phyloP scores from a whole-genome alignment of 64 coral and sea anemone species.

The Trachythela sp. region DNA sequence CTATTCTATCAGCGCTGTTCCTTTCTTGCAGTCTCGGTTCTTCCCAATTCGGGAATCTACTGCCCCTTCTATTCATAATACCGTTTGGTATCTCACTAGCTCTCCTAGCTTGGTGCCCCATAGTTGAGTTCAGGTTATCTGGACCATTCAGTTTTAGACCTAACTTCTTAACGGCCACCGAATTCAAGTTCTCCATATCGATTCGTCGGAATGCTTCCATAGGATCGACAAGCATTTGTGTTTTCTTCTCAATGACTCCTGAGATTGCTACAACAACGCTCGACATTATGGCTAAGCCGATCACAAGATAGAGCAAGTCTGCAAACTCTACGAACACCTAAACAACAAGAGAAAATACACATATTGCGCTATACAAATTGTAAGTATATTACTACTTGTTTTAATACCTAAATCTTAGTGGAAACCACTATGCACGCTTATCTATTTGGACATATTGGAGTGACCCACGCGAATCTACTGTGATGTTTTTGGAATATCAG shows the following conservation, averaged over 20 bases:
- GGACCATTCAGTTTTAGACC: conserved; percentile 75
- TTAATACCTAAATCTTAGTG: too few species aligned
- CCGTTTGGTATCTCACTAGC: neutral
- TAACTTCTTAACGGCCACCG: conserved; percentile 75
- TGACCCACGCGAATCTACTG: too few species aligned
- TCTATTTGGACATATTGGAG: too few species aligned
- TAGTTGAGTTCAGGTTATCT: neutral
- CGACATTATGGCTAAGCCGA: conserved; percentile 97
- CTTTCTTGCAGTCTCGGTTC: neutral
- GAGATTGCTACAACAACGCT: conserved; percentile 93
- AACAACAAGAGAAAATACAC: neutral
- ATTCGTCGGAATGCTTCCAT: conserved; percentile 76
- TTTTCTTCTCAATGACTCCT: conserved; percentile 94
- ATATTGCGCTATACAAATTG: too few species aligned
- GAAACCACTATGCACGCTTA: too few species aligned
- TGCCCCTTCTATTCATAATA: neutral
- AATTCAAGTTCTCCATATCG: conserved; percentile 80
- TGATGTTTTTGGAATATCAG: too few species aligned
- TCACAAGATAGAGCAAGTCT: conserved; percentile 86
- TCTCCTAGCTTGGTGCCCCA: neutral
- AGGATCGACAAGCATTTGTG: conserved; percentile 88
- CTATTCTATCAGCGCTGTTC: neutral
- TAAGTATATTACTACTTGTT: too few species aligned
- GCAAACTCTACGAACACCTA: conserved; percentile 67
- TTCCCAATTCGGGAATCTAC: neutral